Conservation (phyloP, 2,797 vertebrate species). For the Hippoglossus hippoglossus region DNA sequence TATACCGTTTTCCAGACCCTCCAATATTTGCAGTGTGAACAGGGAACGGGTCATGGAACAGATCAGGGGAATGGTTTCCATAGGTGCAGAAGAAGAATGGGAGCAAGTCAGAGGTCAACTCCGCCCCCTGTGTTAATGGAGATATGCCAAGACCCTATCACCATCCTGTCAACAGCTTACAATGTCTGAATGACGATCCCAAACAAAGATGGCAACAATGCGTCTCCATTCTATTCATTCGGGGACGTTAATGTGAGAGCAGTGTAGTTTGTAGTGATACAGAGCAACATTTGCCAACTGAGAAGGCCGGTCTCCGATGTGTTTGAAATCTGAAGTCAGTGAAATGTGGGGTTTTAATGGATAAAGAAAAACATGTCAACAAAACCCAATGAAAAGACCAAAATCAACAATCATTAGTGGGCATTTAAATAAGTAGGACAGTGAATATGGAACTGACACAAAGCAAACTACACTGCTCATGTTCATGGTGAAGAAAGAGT, state of each 20-base stretch:
- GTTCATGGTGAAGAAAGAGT: neutral
- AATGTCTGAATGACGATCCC: constrained; percentile 68
- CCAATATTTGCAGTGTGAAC: constrained; percentile 34
- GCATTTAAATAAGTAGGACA: constrained; percentile 6
- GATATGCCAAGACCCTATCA: constrained; percentile 70
- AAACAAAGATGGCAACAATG: constrained; percentile 73
- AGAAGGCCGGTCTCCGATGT: neutral
- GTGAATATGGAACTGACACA: neutral
- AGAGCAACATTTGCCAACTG: constrained; percentile 29
- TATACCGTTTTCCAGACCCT: constrained; percentile 17
- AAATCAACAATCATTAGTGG: neutral
- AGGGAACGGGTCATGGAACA: constrained; percentile 4
- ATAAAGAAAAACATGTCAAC: neutral
- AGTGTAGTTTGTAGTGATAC: constrained; percentile 23
- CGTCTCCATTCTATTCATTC: constrained; percentile 39
- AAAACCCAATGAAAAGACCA: constrained; percentile 13
- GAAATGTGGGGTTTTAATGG: constrained; percentile 7
- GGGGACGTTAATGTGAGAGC: constrained; percentile 35
- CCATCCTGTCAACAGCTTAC: constrained; percentile 65
- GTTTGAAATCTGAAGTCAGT: neutral
- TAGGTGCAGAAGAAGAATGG: constrained; percentile 54
- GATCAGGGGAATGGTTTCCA: constrained; percentile 40
- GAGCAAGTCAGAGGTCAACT: constrained; percentile 61
- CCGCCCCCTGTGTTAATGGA: constrained; percentile 65
- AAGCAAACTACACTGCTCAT: neutral